Evolutionary conservation across 2,113 vertebrate genomes (phyloP), one percentile per base, ranked within the genome.

Genomic region (Hemiscyllium ocellatum): DNA sequence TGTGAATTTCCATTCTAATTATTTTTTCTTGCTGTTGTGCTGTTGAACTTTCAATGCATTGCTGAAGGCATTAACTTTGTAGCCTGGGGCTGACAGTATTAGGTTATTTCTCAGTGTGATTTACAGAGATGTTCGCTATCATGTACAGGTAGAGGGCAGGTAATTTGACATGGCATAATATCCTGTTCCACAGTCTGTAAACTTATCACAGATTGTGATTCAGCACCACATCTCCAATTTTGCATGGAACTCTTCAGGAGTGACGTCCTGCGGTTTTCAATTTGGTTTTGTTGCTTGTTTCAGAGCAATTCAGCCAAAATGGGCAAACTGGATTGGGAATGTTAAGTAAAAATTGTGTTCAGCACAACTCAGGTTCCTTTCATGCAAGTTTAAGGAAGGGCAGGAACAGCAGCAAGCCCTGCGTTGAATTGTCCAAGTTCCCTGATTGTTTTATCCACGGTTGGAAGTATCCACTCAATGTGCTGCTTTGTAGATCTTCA

Each of bases 1-100:
- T 93, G 80, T 42, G 33, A 37, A 33, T 93, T 93, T 93, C 66
- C 89, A 66, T 66, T 93, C n/a, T 7, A n/a, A 65, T 93, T 93
- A 37, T 37, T 68, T 66, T 66, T 37, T 37, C 89, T 93, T 66
- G 89, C 89, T 65, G 4, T 68, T 66, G 17, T 66, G 33, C 66
- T 66, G 33, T n/a, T 68, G 89, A 4, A 37, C 8, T 37, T 66
- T 66, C 56, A 42, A n/a, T 83, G 6, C 37, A 6, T 42, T 13
- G 15, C 80, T 83, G 37, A 83, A 83, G 80, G 37, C 37, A 47
- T 83, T 42, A 42, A 17, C 42, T 42, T 47, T 83, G 80, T 83
- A 37, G 37, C 80, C 37, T 83, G 80, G 20, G 33, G 33, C 61
- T 15, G 33, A 24, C 89, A 66, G 33, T 93, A 37, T 68, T 93